phyloP scores from a whole-genome alignment of 2,113 vertebrate genomes.

The Tor tambroides region DNA sequence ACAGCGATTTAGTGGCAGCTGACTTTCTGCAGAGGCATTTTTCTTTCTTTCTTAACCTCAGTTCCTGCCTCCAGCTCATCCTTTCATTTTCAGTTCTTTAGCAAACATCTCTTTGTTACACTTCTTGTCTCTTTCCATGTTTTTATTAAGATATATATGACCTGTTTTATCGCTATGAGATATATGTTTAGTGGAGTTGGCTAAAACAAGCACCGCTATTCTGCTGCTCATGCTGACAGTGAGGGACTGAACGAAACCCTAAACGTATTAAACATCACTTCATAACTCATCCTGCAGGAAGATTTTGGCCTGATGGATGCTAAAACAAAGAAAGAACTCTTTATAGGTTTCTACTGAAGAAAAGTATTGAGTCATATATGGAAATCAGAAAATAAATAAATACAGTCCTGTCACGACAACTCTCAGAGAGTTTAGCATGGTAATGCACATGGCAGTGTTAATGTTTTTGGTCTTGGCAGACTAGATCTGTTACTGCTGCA shows the following conservation, averaged over 20 bases:
- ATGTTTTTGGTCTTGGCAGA: too few species aligned
- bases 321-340: neutral
- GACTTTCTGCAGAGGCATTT: conserved; percentile 36
- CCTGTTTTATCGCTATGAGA: neutral
- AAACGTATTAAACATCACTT: neutral
- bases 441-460: too few species aligned
- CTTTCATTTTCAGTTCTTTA: neutral
- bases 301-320: neutral
- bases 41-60: conserved; percentile 36
- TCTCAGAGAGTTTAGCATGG: too few species aligned
- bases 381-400: neutral
- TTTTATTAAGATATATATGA: neutral
- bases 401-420: neutral
- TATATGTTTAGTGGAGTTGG: neutral
- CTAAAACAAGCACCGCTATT: neutral
- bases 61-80: neutral
- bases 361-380: neutral
- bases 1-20: conserved; percentile 69
- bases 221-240: neutral
- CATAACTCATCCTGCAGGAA: neutral
- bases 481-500: too few species aligned
- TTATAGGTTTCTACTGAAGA: neutral
- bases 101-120: conserved; percentile 15
- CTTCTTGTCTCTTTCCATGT: conserved; percentile 4
- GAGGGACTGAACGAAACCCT: neutral